Evolutionary conservation across 2,113 vertebrate genomes (phyloP), one percentile per base, ranked within the genome.

Genomic region (Herpetotheres cachinnans): DNA sequence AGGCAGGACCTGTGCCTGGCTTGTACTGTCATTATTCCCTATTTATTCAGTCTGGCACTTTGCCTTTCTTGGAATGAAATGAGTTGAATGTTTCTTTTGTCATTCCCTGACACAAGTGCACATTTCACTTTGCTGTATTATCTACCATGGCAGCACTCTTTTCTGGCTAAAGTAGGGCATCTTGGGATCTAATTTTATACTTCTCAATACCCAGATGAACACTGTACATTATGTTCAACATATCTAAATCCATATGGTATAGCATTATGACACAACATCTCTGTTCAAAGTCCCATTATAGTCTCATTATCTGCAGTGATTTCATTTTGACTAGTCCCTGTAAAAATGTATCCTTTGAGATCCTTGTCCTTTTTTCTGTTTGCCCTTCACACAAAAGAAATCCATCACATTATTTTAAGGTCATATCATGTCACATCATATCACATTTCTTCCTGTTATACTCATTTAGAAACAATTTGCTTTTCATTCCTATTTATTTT

Each of bases 251-350:
- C 80, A 38, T 86, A 78, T 16, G 50, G 56, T 67, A 71, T 49
- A 78, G 17, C 36, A 79, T 89, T 92, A 93, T 59, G 61, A 92
- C 69, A 97, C 36, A 74, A 86, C 20, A 29, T 74, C 17, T 96
- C 69, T 84, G 47, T 93, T 85, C 67, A 69, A 82, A 95, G 81
- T 91, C 26, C 80, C 44, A 71, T 87, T 93, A 95, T 69, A 71
- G 72, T 81, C 72, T 95, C 69, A 93, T 95, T 96, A 90, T 93
- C 73, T 96, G 52, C 24, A 85, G 63, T 78, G 55, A 96, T 90
- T 90, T 82, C 25, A 32, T 94, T 88, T 88, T 89, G 72, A 93
- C 59, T 78, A 78, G 69, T 76, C 22, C 34, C 34, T 67, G 34
- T 86, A 76, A 92, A 90, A 93, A 93, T 40, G 27, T 40, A 76